phyloP scores from a whole-genome alignment of 2,113 vertebrate genomes.

The Sakesphorus luctuosus region DNA sequence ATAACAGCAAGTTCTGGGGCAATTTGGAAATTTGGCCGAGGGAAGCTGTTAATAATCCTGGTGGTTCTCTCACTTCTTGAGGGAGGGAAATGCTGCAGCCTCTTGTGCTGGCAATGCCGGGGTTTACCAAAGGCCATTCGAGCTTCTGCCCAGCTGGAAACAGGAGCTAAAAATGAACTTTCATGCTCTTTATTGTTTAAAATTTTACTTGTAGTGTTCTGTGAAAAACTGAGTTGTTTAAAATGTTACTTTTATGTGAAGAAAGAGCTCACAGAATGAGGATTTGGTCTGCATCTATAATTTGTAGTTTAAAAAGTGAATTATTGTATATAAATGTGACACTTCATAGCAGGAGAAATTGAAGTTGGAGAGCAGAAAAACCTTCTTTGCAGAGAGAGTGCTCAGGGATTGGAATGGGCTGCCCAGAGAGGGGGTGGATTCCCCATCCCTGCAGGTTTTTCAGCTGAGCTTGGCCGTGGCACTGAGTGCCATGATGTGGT shows the following conservation, averaged over 20 bases:
- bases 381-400: too few relatives aligned
- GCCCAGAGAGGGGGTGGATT: too few relatives aligned
- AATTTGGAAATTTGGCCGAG: neutral
- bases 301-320: neutral
- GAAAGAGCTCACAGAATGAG: neutral
- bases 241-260: fast-evolving
- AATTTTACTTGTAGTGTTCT: neutral
- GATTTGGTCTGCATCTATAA: fast-evolving
- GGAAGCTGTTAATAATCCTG: neutral
- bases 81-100: neutral
- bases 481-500: too few relatives aligned
- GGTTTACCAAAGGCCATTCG: neutral
- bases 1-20: neutral
- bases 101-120: neutral
- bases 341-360: neutral
- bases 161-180: neutral
- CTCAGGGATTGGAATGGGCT: too few relatives aligned
- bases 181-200: neutral
- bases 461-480: too few relatives aligned
- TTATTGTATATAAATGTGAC: neutral
- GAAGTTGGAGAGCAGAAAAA: too few relatives aligned
- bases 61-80: neutral
- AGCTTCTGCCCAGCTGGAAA: neutral
- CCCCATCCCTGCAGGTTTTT: too few relatives aligned
- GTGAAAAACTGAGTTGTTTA: neutral